A percentile compares a stretch with the other conserved stretches of the same genome.
Conservation (phyloP, 23 tunicate species). For the Styela clava region DNA sequence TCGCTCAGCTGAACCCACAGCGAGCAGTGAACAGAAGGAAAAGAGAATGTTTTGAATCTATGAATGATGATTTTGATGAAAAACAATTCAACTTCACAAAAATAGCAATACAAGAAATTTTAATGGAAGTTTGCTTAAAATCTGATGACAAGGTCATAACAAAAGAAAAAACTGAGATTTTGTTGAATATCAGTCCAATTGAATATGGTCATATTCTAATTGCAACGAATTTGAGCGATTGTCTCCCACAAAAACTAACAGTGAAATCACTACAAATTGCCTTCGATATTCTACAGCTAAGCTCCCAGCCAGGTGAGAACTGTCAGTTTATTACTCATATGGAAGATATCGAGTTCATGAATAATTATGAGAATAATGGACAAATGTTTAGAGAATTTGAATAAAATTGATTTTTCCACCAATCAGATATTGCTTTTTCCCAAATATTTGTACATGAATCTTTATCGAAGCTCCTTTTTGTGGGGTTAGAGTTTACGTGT, state of each 20-base stretch:
- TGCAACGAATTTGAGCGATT: slow-evolving; percentile 34
- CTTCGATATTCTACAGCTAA: slow-evolving; percentile 72
- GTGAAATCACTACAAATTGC: slow-evolving; percentile 47
- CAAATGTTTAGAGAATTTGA: too few species aligned
- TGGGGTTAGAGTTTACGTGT: too few species aligned
- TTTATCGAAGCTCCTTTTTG: too few species aligned
- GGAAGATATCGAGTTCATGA: too few species aligned
- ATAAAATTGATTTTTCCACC: too few species aligned
- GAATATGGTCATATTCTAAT: slow-evolving; percentile 77
- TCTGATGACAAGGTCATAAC: neutral
- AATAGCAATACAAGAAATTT: slow-evolving; percentile 60
- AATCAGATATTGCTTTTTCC: too few species aligned
- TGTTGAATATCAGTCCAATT: slow-evolving; percentile 81
- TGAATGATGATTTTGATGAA: slow-evolving; percentile 59
- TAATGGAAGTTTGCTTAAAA: slow-evolving; percentile 28
- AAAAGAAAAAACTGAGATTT: slow-evolving; percentile 18
- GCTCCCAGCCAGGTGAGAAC: slow-evolving; percentile 66
- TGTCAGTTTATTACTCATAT: too few species aligned
- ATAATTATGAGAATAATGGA: too few species aligned
- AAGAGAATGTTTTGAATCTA: slow-evolving; percentile 44
- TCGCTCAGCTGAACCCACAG: slow-evolving; percentile 75
- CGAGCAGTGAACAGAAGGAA: slow-evolving; percentile 75
- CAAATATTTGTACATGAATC: too few species aligned
- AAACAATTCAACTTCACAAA: slow-evolving; percentile 85
- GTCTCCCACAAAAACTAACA: slow-evolving; percentile 72